phyloP scores from a whole-genome alignment of 2,888 invertebrate species.

The Spilosoma lubricipeda region DNA sequence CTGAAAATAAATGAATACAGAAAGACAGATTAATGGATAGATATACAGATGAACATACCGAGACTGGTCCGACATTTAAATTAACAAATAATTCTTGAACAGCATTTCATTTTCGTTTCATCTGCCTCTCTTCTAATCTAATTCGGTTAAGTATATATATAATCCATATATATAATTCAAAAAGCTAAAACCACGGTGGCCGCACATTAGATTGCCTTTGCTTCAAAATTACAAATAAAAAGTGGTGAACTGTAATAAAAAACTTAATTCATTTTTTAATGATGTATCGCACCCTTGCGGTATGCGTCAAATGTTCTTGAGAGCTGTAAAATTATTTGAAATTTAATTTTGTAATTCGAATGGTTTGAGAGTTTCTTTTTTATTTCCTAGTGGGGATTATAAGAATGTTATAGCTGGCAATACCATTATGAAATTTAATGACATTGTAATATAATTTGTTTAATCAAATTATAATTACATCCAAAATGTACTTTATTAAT shows the following conservation, averaged over 20 bases:
- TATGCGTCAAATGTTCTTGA: conserved; percentile 65
- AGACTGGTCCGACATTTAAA: too few relatives aligned
- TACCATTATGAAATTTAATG: not conserved
- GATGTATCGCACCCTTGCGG: conserved; percentile 51
- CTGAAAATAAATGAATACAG: too few relatives aligned
- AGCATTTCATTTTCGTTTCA: too few relatives aligned
- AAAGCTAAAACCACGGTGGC: not conserved
- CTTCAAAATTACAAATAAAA: conserved; percentile 25
- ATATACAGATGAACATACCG: too few relatives aligned
- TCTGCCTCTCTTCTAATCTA: too few relatives aligned
- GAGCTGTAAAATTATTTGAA: conserved; percentile 73
- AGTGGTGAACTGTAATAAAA: conserved; percentile 12
- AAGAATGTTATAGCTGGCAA: not conserved
- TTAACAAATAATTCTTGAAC: too few relatives aligned
- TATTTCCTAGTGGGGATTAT: conserved; percentile 24
- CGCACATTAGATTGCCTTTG: not conserved
- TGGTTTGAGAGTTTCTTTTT: conserved; percentile 51
- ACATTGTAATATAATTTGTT: not conserved
- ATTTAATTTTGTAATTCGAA: conserved; percentile 76
- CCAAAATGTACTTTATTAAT: not conserved
- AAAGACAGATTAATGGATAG: too few relatives aligned
- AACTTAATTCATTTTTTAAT: conserved; percentile 29
- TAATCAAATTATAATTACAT: not conserved
- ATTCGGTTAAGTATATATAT: not conserved
- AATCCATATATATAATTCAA: not conserved